phyloP scores from a whole-genome alignment of 2,113 vertebrate species.

The Neoarius graeffei region DNA sequence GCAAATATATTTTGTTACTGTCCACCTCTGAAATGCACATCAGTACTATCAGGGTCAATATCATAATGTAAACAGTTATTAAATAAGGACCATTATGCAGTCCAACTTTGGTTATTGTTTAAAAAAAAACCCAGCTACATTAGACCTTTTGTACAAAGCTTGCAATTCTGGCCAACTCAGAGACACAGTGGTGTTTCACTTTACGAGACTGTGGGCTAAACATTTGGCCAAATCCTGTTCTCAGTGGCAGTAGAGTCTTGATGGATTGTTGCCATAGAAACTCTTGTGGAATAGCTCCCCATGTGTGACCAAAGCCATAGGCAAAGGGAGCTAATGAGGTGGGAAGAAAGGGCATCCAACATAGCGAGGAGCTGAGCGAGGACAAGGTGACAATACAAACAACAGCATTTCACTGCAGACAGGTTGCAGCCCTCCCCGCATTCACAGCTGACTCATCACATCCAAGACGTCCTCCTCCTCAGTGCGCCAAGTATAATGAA shows the following conservation, averaged over 20 bases:
- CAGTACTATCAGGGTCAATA: neutral
- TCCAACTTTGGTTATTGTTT: neutral
- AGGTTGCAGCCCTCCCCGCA: constrained; percentile 31
- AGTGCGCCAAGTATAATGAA: constrained; percentile 35
- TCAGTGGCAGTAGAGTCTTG: constrained; percentile 35
- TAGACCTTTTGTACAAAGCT: constrained; percentile 17
- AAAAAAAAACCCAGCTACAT: neutral
- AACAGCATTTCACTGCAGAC: constrained; percentile 27
- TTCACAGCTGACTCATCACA: constrained; percentile 48
- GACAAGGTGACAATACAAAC: constrained; percentile 47
- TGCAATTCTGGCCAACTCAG: neutral
- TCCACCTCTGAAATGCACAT: neutral
- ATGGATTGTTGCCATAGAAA: constrained; percentile 60
- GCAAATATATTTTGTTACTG: too few relatives aligned
- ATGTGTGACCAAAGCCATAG: constrained; percentile 54
- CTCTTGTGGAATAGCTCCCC: constrained; percentile 49
- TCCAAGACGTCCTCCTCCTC: constrained; percentile 37
- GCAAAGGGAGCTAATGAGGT: constrained; percentile 57
- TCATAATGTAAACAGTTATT: neutral
- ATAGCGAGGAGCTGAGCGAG: constrained; percentile 33
- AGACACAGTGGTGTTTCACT: constrained; percentile 3
- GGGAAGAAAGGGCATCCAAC: constrained; percentile 50
- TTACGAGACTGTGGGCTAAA: constrained; percentile 30
- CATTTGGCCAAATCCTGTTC: constrained; percentile 45
- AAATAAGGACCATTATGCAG: neutral